These are phyloP conservation scores for Synanthedon tipuliformis DNA, from an alignment of 2,888 invertebrate genomes.

Conservation along the genomic window DNA sequence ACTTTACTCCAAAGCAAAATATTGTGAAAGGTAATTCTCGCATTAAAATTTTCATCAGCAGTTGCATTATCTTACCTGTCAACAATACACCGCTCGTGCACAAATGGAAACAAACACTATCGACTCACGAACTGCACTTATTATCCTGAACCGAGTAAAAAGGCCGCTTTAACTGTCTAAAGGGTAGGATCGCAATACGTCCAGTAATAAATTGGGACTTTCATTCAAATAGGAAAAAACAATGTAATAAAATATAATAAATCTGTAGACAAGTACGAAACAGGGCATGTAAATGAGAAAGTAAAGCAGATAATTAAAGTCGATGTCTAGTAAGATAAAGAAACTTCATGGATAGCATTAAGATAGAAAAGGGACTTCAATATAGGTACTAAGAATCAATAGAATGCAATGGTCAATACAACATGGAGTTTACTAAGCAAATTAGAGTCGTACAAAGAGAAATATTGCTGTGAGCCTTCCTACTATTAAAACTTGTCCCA, in stretches of 20 bases:
- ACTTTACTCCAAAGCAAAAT: neutral
- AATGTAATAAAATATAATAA: neutral
- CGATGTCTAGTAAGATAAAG: neutral
- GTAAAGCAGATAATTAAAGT: too few relatives aligned
- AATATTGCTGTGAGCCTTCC: neutral
- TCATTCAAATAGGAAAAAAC: neutral
- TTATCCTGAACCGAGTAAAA: slow-evolving; percentile 25
- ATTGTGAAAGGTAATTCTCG: neutral
- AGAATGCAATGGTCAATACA: neutral
- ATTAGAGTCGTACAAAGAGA: neutral
- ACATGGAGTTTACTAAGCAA: neutral
- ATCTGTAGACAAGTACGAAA: neutral
- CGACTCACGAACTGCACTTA: slow-evolving; percentile 33
- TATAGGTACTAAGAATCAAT: neutral
- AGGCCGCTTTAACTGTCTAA: slow-evolving; percentile 21
- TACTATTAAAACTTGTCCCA: neutral
- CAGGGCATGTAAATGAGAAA: neutral
- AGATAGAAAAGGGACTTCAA: neutral
- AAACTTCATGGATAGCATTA: neutral
- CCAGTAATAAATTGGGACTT: neutral
- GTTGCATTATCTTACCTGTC: slow-evolving; percentile 8
- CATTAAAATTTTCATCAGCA: slow-evolving; percentile 9
- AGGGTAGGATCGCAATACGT: slow-evolving; percentile 14
- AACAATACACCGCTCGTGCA: slow-evolving; percentile 15
- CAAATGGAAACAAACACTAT: slow-evolving; percentile 30